Evolutionary conservation across 2,888 invertebrate species (phyloP).

Genomic region (Mylabris sibirica): DNA sequence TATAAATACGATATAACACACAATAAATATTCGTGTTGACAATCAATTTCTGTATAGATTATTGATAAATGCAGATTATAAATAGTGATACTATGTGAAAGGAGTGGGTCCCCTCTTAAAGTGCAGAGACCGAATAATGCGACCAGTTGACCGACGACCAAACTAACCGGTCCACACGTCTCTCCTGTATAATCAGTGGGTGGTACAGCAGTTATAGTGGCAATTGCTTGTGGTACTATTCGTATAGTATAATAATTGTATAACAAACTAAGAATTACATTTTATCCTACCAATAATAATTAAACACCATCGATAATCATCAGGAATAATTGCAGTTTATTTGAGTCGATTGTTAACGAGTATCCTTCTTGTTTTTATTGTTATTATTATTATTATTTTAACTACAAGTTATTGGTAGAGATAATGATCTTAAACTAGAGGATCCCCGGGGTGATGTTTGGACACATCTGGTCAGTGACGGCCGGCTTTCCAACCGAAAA

Average conservation of each 20-base stretch:
- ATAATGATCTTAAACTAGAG: conserved; percentile 27
- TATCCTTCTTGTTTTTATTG: not conserved
- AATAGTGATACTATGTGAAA: not conserved
- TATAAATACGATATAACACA: too few species aligned
- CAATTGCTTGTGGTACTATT: not conserved
- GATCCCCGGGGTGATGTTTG: conserved; percentile 26
- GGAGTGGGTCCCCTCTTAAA: conserved; percentile 33
- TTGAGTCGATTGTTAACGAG: not conserved
- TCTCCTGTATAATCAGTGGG: not conserved
- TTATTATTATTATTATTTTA: too few species aligned
- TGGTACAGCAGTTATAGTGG: not conserved
- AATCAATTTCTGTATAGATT: not conserved
- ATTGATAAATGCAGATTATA: not conserved
- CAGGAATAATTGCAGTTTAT: conserved; percentile 5
- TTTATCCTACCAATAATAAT: not conserved
- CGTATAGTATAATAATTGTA: not conserved
- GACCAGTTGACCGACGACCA: conserved; percentile 35
- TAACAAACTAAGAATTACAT: not conserved
- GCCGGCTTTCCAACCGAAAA: not conserved
- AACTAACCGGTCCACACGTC: conserved; percentile 28
- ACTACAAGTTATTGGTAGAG: not conserved
- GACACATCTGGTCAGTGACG: conserved; percentile 24
- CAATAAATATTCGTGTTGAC: not conserved
- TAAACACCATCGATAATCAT: not conserved
- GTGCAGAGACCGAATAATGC: conserved; percentile 40